phyloP scores from a whole-genome alignment of 2,797 vertebrate genomes.

The Odontamblyopus lacepedii region DNA sequence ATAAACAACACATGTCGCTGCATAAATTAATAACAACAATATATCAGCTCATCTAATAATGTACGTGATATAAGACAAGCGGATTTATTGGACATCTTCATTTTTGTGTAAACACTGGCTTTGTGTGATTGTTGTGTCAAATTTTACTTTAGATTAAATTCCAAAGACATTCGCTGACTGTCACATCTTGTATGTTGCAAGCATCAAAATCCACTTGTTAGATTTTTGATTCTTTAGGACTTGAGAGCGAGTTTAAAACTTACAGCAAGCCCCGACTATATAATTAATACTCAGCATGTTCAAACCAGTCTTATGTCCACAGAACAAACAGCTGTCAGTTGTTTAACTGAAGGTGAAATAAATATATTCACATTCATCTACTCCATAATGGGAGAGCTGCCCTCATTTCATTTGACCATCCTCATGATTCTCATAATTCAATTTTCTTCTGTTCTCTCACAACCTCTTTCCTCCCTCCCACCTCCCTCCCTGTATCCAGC shows the following conservation, averaged over 20 bases:
- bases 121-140: too few relatives aligned
- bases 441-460: conserved; percentile 16
- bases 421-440: conserved; percentile 41
- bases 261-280: too few relatives aligned
- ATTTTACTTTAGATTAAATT: too few relatives aligned
- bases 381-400: conserved; percentile 37
- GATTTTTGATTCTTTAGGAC: too few relatives aligned
- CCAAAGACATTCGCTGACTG: background rate
- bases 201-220: too few relatives aligned
- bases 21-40: conserved; percentile 11
- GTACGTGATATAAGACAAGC: background rate
- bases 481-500: conserved; percentile 27
- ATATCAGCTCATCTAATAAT: background rate
- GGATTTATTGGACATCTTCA: too few relatives aligned
- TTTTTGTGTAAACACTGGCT: too few relatives aligned
- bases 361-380: conserved; percentile 4
- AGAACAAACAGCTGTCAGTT: background rate
- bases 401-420: conserved; percentile 29
- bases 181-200: background rate
- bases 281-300: too few relatives aligned
- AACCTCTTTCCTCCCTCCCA: conserved; percentile 39
- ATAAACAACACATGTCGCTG: background rate
- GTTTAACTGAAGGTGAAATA: background rate
- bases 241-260: too few relatives aligned
- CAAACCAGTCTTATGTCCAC: background rate